Conservation (phyloP, 2,888 invertebrate species). For the Holacanthella duospinosa region DNA sequence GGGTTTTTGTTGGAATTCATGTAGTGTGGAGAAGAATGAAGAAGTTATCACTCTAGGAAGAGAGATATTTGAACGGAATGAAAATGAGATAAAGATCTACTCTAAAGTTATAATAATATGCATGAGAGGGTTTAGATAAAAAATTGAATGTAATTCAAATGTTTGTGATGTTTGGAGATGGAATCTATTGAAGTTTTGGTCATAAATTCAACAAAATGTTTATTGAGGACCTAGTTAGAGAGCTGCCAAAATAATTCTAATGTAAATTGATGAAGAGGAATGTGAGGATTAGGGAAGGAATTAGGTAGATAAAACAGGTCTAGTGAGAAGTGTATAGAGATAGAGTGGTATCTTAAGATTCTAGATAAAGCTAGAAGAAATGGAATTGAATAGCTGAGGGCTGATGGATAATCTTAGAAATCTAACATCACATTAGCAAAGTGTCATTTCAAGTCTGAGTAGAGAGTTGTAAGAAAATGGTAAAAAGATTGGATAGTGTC, state of each 20-base stretch:
- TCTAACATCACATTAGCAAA: slow-evolving; percentile 38
- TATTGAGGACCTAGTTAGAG: background rate
- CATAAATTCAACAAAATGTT: background rate
- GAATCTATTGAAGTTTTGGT: too few relatives aligned
- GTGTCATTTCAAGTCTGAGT: slow-evolving; percentile 36
- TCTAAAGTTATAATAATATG: too few relatives aligned
- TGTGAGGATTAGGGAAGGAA: too few relatives aligned
- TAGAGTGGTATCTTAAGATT: too few relatives aligned
- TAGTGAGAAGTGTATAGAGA: too few relatives aligned
- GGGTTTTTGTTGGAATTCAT: too few relatives aligned
- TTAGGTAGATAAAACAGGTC: too few relatives aligned
- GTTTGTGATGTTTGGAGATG: too few relatives aligned
- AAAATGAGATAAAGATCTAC: background rate
- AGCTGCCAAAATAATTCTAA: background rate
- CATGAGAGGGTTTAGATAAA: too few relatives aligned
- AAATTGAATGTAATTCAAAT: too few relatives aligned
- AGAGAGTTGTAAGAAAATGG: slow-evolving; percentile 30
- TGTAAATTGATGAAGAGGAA: background rate
- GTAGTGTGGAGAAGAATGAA: background rate
- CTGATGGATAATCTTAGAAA: slow-evolving; percentile 25
- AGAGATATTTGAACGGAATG: background rate
- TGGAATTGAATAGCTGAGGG: background rate
- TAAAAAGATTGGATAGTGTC: slow-evolving; percentile 37
- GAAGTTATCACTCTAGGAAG: background rate
- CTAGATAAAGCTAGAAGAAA: background rate